Percentiles rank a stretch among this genome's conserved stretches.
phyloP scores from a whole-genome alignment of 2,888 invertebrate species.

The Drosophila recens region DNA sequence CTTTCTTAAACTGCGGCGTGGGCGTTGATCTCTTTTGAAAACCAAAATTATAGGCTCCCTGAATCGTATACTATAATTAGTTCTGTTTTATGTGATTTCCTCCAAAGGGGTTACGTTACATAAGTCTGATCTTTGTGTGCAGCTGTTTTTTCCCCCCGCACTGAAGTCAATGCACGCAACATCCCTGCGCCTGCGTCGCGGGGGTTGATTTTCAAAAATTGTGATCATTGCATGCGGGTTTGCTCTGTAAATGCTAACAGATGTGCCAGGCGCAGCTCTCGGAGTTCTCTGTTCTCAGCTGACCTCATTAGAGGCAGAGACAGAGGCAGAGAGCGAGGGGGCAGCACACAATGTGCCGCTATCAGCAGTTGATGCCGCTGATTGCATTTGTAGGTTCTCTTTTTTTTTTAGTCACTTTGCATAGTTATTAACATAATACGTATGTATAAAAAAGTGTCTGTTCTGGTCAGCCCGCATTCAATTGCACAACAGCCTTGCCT shows the following conservation, averaged over 20 bases:
- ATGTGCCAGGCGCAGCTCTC: conserved; percentile 55
- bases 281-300: conserved; percentile 26
- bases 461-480: conserved; percentile 68
- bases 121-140: conserved; percentile 33
- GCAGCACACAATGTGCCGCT: conserved; percentile 52
- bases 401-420: conserved; percentile 51
- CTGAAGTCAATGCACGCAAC: conserved; percentile 63
- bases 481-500: conserved; percentile 24
- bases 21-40: conserved; percentile 43
- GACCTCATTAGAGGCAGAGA: conserved; percentile 66
- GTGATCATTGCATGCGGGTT: conserved; percentile 71
- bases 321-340: neutral
- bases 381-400: conserved; percentile 48
- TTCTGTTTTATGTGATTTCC: conserved; percentile 55
- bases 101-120: conserved; percentile 28
- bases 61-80: conserved; percentile 44
- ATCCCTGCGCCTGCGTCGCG: conserved; percentile 62
- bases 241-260: conserved; percentile 65
- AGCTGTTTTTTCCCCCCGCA: conserved; percentile 37
- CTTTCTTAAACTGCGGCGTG: conserved; percentile 15
- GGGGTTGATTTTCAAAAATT: conserved; percentile 69
- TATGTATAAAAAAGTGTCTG: conserved; percentile 49
- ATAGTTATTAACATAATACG: conserved; percentile 50
- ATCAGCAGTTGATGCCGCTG: conserved; percentile 49
- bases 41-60: conserved; percentile 46